Evolutionary conservation across 2,888 invertebrate genomes (phyloP).

Genomic region (Drosophila colorata): DNA sequence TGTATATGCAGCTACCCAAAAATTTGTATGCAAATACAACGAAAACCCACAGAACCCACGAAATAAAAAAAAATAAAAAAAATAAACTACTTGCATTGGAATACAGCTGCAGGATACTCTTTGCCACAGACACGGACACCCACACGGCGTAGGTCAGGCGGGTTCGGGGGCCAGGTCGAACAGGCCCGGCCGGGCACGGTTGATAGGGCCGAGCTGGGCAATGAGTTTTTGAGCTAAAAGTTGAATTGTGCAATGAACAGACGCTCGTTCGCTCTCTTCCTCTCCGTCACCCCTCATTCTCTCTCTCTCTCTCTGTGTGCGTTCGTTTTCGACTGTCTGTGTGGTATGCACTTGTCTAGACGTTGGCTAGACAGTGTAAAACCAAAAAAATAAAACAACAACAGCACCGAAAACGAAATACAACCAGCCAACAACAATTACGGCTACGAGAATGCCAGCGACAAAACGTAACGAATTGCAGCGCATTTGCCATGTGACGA

Average conservation of each 20-base stretch:
- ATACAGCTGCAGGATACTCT: conserved; percentile 77
- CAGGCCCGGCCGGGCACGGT: neutral
- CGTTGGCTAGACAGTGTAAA: conserved; percentile 85
- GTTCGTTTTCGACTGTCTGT: conserved; percentile 64
- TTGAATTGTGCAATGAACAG: conserved; percentile 80
- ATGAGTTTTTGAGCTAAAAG: conserved; percentile 80
- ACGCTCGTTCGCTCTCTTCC: conserved; percentile 32
- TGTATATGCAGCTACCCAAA: conserved; percentile 43
- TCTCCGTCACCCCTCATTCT: conserved; percentile 23
- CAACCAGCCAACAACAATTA: conserved; percentile 52
- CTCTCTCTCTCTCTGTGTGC: conserved; percentile 38
- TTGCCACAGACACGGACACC: conserved; percentile 44
- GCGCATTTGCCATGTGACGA: conserved; percentile 66
- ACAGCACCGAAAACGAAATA: conserved; percentile 49
- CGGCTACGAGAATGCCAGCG: conserved; percentile 64
- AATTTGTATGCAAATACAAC: conserved; percentile 68
- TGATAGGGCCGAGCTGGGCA: conserved; percentile 61
- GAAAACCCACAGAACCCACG: conserved; percentile 25
- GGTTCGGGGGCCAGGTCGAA: neutral
- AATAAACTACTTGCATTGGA: conserved; percentile 55
- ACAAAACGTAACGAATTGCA: conserved; percentile 76
- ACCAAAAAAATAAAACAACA: conserved; percentile 69
- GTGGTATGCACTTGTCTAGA: conserved; percentile 84
- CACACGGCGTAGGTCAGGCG: neutral
- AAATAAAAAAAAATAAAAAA: neutral